phyloP scores from a whole-genome alignment of 2,113 vertebrate species.

The Nerophis lumbriciformis region DNA sequence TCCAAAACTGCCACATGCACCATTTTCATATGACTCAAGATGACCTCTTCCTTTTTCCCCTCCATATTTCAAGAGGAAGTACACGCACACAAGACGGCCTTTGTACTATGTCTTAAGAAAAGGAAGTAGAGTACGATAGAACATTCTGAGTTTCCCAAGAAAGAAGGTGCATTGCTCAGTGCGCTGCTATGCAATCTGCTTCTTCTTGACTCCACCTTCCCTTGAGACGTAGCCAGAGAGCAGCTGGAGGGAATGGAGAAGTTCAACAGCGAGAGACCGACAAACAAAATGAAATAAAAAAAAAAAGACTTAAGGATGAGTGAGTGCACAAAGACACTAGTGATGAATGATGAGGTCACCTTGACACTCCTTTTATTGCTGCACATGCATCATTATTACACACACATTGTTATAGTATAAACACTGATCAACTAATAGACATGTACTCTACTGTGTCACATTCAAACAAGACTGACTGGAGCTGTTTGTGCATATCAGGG shows the following conservation, averaged over 20 bases:
- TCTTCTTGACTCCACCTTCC: constrained; percentile 20
- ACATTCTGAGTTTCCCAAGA: constrained; percentile 46
- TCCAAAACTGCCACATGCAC: constrained; percentile 25
- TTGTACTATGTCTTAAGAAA: constrained; percentile 16
- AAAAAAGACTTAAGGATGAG: neutral
- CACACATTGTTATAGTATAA: constrained; percentile 23
- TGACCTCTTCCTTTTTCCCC: constrained; percentile 48
- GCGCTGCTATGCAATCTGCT: constrained; percentile 20
- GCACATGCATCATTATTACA: neutral
- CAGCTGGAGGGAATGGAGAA: neutral
- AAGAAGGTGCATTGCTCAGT: neutral
- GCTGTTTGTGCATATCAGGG: too few relatives aligned
- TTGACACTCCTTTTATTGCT: neutral
- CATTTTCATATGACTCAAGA: constrained; percentile 41
- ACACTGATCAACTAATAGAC: constrained; percentile 34
- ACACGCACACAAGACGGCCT: constrained; percentile 16
- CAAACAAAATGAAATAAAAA: neutral
- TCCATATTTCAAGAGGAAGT: constrained; percentile 46
- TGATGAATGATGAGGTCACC: constrained; percentile 15
- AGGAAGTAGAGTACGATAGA: constrained; percentile 51
- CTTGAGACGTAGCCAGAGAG: neutral
- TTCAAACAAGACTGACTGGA: constrained; percentile 35
- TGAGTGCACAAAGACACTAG: neutral
- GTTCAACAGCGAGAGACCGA: neutral
- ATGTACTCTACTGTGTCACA: constrained; percentile 40